Percentiles rank a stretch among this genome's conserved stretches.
Conservation (phyloP, 2,113 vertebrate species). For the Nicator chloris region DNA sequence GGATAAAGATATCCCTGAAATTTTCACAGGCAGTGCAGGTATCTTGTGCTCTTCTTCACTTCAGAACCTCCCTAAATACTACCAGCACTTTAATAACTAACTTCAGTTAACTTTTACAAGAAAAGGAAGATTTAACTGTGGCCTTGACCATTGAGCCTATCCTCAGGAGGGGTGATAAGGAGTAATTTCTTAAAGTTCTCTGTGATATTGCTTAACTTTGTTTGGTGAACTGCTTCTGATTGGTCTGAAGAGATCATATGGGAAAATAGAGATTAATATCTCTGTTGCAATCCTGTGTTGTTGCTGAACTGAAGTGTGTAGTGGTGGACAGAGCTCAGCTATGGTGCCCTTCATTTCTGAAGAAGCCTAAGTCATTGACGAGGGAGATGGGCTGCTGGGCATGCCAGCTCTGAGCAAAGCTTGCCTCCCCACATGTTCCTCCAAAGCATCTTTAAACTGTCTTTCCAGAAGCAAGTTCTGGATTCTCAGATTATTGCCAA, state of each 20-base stretch:
- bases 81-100: conserved; percentile 78
- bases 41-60: conserved; percentile 7
- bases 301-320: neutral
- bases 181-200: conserved; percentile 69
- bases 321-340: neutral
- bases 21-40: conserved; percentile 4
- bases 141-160: conserved; percentile 78
- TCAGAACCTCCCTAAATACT: conserved; percentile 62
- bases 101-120: conserved; percentile 84
- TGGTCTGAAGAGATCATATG: conserved; percentile 47
- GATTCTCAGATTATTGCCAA: neutral
- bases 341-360: neutral
- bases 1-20: neutral
- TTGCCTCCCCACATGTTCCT: neutral
- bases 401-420: neutral
- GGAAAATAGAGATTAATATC: conserved; percentile 17
- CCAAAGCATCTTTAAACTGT: neutral
- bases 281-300: conserved; percentile 10
- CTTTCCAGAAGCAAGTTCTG: neutral
- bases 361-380: neutral
- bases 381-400: neutral
- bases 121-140: conserved; percentile 75
- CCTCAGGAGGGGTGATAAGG: conserved; percentile 68
- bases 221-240: conserved; percentile 37
- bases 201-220: conserved; percentile 60